Evolutionary conservation across 2,113 vertebrate genomes (phyloP), one percentile per base, ranked within the genome.

Genomic region (Macaca nemestrina): DNA sequence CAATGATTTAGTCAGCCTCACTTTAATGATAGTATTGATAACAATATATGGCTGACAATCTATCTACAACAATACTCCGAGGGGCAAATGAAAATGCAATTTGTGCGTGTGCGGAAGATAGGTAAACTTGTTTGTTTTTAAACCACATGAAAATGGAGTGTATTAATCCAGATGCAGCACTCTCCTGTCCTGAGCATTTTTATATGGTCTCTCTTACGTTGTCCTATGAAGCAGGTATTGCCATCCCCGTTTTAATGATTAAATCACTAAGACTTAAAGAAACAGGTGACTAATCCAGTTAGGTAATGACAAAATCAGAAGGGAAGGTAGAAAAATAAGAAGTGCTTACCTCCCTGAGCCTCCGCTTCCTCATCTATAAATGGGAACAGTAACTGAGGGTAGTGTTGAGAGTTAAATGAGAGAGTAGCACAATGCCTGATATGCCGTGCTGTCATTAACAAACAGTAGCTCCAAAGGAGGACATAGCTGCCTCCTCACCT

Each of bases 11-110:
- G 85, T 86, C 90, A 50, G 89, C 90, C 97, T 95, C 75, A 27
- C 30, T 45, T 84, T 88, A 96, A 89, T 82, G 80, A 80, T 81
- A 59, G 61, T 90, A 93, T 96, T 80, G 91, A 94, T 97, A 95
- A 96, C 90, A 96, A 32, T 64, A 79, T 38, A 40, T 40, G 27
- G 38, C 95, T 35, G 14, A 85, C 57, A 93, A 64, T 90, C 87
- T 93, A 10, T 90, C 83, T 84, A 43, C 43, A 84, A 45, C 57
- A 78, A 6, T 88, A 45, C 30, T 93, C 87, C 32, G 61, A 78
- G 38, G 94, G 50, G 80, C 68, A 68, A 91, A 93, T 87, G 87
- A 67, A 94, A 93, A 95, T 50, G 68, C 72, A 93, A 89, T 95
- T 55, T 90, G 64, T 87, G 80, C 90, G 48, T 43, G 3, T 75